Evolutionary conservation across 2,797 vertebrate species (phyloP), one percentile per base, ranked within the genome.

Genomic region (Aselliscus stoliczkanus): DNA sequence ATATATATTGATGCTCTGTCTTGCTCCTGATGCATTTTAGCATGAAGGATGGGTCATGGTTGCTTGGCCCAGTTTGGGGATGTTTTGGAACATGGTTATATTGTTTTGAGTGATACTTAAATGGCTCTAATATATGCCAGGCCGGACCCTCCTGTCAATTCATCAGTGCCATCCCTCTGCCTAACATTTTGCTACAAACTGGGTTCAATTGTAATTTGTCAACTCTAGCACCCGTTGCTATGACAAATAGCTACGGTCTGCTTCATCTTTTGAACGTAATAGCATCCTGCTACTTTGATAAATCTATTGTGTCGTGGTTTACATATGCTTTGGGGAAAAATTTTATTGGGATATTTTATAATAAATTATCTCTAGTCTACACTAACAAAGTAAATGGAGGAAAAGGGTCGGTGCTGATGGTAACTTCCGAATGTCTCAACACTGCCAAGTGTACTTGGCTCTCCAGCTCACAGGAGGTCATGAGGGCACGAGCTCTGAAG

Each of bases 221-320:
- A 89, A 96, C 88, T 52, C 20, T 1, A 95, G 69, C 64, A 97
- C 90, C 91, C 85, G 27, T 82, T 95, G 79, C 77, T 95, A 95
- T 86, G 97, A 95, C 34, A 44, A 89, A 94, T 65, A 96, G 96
- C 97, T 96, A 95, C 2, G 0, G 94, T 94, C 82, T 97, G 90
- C 91, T 52, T 92, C 84, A 92, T 96, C 97, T 97, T 96, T 96
- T 93, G 92, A 98, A 96, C 60, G 96, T 39, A 94, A 50, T 21
- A 95, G 52, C 77, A 85, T 92, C 91, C 94, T 92, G 73, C 29
- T 95, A 75, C 72, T 96, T 97, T 95, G 82, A 75, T 91, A 97
- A 93, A 93, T 97, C 92, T 97, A 87, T 97, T 94, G 96, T 54
- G 97, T 31, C 14, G 4, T n/a, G 94, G 84, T 89, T 96, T 95